Conservation (phyloP, 2,888 invertebrate genomes). For the Byasa hedistus region DNA sequence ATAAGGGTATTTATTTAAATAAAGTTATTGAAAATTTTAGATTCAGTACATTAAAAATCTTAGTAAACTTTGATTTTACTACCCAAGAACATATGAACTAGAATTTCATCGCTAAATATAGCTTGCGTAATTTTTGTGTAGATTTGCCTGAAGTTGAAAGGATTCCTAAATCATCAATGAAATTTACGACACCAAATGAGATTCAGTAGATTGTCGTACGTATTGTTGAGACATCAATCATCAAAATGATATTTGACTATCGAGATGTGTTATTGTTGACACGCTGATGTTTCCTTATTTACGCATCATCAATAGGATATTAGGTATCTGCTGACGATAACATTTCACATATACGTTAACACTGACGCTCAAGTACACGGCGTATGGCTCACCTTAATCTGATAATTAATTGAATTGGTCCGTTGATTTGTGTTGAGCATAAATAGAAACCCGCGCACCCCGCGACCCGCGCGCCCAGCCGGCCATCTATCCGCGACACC, state of each 20-base stretch:
- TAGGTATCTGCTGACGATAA: conserved; percentile 48
- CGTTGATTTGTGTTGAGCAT: conserved; percentile 76
- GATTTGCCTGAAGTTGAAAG: too few species aligned
- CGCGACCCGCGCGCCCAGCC: conserved; percentile 44
- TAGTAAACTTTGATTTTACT: background rate
- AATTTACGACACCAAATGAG: background rate
- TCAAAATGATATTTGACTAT: conserved; percentile 6
- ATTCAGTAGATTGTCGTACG: background rate
- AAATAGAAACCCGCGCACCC: conserved; percentile 69
- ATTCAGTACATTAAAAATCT: background rate
- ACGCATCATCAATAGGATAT: conserved; percentile 41
- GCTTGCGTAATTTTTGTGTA: too few species aligned
- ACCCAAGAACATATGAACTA: background rate
- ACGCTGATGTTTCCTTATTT: conserved; percentile 31
- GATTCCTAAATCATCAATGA: background rate
- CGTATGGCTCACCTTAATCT: conserved; percentile 77
- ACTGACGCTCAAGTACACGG: conserved; percentile 62
- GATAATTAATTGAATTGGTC: conserved; percentile 79
- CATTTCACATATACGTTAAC: conserved; percentile 52
- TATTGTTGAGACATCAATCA: background rate
- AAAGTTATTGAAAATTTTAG: background rate
- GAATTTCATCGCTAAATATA: background rate
- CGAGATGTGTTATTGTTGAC: conserved; percentile 19
- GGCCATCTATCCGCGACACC: conserved; percentile 60
- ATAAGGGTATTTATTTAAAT: background rate